Evolutionary conservation across 2,113 vertebrate genomes (phyloP), one percentile per base, ranked within the genome.

Genomic region (Petrocephalus microphthalmus): DNA sequence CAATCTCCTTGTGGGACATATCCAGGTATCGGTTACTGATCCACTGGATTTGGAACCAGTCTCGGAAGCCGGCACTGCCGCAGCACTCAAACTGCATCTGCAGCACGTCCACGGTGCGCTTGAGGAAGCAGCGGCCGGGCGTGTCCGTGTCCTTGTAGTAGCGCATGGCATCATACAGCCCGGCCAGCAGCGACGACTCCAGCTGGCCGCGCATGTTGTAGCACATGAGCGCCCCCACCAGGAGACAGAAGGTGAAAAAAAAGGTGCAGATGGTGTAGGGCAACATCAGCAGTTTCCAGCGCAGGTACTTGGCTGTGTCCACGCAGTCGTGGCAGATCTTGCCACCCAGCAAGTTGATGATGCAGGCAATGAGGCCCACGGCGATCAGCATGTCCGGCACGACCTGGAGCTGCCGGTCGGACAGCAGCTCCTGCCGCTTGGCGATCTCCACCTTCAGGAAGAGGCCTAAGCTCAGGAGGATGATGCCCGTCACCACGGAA

Each of bases 41-140:
- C 97, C 97, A 97, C 92, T 97, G 97, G 90, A 97, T 95, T 91
- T 96, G 96, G 93, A 97, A 97, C 97, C 97, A 97, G 93, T 97
- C 97, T 88, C 93, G 96, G 87, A 95, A 97, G 82, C 96, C 96
- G 7, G 92, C 95, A 93, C 97, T 97, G 85, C 97, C 97, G 87
- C 97, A 97, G 93, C 97, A 97, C 0, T 91, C 95, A 91, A 97
- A 97, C 91, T 95, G 91, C 10, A 97, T 96, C 94, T 97, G 97
- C 91, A 97, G 92, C 89, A 95, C 87, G 91, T 97, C 97, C 92
- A 97, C 93, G 0, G 94, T 96, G 89, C 92, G 94, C 94, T 97
- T 97, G 89, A 97, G 93, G 92, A 96, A 97, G 86, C 97, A 97
- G n/a, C 96, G 90, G 67, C 97, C 97, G 0, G 97, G 97, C 56